phyloP scores from a whole-genome alignment of 2,113 vertebrate genomes.

The Rhabdomys dilectus region DNA sequence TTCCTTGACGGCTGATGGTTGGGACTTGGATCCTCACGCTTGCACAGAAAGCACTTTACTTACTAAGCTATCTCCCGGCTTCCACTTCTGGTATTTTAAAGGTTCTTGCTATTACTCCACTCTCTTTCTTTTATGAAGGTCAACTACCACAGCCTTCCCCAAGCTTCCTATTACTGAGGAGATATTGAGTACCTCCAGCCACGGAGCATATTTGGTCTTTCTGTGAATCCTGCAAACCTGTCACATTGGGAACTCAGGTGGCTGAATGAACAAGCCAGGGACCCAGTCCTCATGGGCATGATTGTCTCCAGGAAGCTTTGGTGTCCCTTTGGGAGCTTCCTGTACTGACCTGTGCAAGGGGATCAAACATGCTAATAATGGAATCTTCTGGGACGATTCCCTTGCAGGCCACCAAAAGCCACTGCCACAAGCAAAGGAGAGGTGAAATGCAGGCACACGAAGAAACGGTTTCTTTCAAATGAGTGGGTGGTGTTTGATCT shows the following conservation, averaged over 20 bases:
- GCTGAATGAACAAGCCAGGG: not conserved
- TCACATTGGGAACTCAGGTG: not conserved
- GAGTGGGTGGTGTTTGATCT: not conserved
- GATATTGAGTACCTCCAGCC: not conserved
- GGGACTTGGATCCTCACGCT: not conserved
- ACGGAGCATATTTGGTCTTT: not conserved
- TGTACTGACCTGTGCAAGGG: not conserved
- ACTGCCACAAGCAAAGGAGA: not conserved
- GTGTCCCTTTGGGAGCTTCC: not conserved
- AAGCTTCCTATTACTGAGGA: not conserved
- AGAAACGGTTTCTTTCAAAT: slow-evolving; percentile 43
- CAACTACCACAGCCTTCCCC: not conserved
- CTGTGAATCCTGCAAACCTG: not conserved
- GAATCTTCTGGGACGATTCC: not conserved
- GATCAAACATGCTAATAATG: not conserved
- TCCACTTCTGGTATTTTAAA: not conserved
- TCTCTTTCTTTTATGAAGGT: not conserved
- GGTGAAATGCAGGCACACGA: not conserved
- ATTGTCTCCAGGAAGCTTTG: not conserved
- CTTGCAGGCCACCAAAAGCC: not conserved
- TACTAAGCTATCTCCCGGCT: not conserved
- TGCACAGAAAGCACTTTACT: not conserved
- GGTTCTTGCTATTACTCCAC: not conserved
- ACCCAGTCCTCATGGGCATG: not conserved
- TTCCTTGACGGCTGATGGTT: no score